Evolutionary conservation across 35 echinoderm and acorn worm genomes (phyloP).

Genomic region (Stichopus chloronotus): DNA sequence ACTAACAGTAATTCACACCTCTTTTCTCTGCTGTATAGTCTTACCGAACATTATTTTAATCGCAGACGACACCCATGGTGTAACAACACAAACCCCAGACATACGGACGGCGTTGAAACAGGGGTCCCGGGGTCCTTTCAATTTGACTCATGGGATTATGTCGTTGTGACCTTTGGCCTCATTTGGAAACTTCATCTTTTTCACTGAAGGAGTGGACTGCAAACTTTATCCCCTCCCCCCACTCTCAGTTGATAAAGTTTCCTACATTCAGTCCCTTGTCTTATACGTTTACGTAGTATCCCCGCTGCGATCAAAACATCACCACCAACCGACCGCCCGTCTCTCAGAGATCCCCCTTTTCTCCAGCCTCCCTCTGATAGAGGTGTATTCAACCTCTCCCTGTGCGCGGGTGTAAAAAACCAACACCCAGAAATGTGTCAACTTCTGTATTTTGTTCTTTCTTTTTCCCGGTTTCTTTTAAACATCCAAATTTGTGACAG

Average conservation of each 20-base stretch:
- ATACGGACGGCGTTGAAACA: background rate
- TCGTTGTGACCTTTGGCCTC: conserved; percentile 15
- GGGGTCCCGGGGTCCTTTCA: conserved; percentile 20
- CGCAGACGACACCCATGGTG: conserved; percentile 35
- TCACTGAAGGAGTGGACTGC: background rate
- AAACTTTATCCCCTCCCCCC: background rate
- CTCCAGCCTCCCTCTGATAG: too few relatives aligned
- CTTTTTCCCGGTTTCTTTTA: conserved; percentile 23
- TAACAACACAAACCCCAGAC: conserved; percentile 20
- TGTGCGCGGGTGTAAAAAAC: background rate
- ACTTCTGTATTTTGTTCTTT: background rate
- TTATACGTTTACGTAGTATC: background rate
- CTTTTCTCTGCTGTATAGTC: background rate
- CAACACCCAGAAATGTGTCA: conserved; percentile 40
- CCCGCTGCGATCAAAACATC: background rate
- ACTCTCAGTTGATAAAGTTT: background rate
- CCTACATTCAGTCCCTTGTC: background rate
- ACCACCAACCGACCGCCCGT: background rate
- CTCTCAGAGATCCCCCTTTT: background rate
- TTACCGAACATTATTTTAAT: background rate
- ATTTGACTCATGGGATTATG: conserved; percentile 33
- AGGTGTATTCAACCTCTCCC: background rate
- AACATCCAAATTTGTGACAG: conserved; percentile 55
- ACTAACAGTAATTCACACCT: background rate
- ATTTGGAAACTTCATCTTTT: conserved; percentile 29